phyloP scores from a whole-genome alignment of 2,113 vertebrate genomes.

The Hippocampus guttulatus region DNA sequence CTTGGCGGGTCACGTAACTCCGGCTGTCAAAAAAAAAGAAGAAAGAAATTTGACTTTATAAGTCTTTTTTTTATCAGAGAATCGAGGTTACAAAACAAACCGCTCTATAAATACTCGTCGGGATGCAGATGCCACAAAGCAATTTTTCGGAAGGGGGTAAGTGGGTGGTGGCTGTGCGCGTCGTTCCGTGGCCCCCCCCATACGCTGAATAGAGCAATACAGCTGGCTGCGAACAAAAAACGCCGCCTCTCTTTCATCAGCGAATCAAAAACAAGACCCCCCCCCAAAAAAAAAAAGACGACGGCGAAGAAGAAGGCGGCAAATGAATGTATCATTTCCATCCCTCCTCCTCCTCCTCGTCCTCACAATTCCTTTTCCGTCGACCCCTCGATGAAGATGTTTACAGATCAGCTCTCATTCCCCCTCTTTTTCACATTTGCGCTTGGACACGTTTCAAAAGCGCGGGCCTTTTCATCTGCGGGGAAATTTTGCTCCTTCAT shows the following conservation, averaged over 20 bases:
- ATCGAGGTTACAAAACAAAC: constrained; percentile 29
- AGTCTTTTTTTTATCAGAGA: constrained; percentile 42
- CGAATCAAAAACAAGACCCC: constrained; percentile 56
- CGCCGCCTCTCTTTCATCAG: constrained; percentile 68
- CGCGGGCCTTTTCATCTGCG: constrained; percentile 67
- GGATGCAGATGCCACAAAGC: constrained; percentile 77
- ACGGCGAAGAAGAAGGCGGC: constrained; percentile 39
- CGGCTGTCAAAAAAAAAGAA: constrained; percentile 22
- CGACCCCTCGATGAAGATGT: constrained; percentile 72
- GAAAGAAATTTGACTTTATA: constrained; percentile 34
- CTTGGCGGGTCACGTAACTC: background rate
- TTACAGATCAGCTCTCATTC: constrained; percentile 77
- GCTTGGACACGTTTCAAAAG: constrained; percentile 81
- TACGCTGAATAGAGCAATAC: constrained; percentile 74
- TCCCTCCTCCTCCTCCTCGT: background rate
- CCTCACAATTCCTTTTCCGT: constrained; percentile 69
- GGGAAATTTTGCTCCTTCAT: constrained; percentile 78
- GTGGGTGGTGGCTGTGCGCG: constrained; percentile 44
- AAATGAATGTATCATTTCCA: constrained; percentile 72
- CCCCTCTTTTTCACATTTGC: constrained; percentile 68
- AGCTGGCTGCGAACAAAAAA: constrained; percentile 76
- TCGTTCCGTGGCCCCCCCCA: constrained; percentile 57
- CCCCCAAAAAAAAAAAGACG: constrained; percentile 15
- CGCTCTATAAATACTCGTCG: constrained; percentile 61
- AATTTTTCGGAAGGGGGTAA: constrained; percentile 59